phyloP scores from a whole-genome alignment of 2,113 vertebrate genomes.

The Dissostichus mawsoni region DNA sequence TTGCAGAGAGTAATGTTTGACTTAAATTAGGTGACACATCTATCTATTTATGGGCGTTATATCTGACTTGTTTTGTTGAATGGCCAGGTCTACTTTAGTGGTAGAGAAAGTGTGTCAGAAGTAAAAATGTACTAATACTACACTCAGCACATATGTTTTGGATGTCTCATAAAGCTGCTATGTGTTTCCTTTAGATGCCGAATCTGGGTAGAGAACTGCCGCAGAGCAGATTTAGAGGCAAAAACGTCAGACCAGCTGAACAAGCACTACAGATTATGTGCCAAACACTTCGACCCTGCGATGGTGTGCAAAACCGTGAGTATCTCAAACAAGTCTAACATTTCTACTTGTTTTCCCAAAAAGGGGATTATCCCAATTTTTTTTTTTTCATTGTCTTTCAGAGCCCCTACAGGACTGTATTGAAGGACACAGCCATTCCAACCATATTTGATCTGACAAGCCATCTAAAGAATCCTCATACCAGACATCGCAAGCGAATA shows the following conservation, averaged over 20 bases:
- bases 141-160: no score
- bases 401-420: constrained; percentile 96
- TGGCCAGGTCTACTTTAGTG: no score
- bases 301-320: constrained; percentile 96
- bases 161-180: background rate
- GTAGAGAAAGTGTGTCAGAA: no score
- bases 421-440: constrained; percentile 96
- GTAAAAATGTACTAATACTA: no score
- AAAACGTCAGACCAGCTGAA: constrained; percentile 96
- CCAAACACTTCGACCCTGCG: constrained; percentile 94
- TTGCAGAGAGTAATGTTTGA: background rate
- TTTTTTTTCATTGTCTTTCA: constrained; percentile 67
- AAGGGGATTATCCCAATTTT: background rate
- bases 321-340: constrained; percentile 12
- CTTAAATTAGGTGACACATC: background rate
- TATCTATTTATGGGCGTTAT: no score
- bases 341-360: background rate
- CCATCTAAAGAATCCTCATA: constrained; percentile 93
- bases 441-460: constrained; percentile 95
- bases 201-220: constrained; percentile 97
- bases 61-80: no score
- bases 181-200: constrained; percentile 85
- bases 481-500: constrained; percentile 93
- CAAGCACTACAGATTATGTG: constrained; percentile 94
- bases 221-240: constrained; percentile 93